Base-by-base conservation (phyloP, 2,113 vertebrate genomes). In the Puffinus mauretanicus region DNA sequence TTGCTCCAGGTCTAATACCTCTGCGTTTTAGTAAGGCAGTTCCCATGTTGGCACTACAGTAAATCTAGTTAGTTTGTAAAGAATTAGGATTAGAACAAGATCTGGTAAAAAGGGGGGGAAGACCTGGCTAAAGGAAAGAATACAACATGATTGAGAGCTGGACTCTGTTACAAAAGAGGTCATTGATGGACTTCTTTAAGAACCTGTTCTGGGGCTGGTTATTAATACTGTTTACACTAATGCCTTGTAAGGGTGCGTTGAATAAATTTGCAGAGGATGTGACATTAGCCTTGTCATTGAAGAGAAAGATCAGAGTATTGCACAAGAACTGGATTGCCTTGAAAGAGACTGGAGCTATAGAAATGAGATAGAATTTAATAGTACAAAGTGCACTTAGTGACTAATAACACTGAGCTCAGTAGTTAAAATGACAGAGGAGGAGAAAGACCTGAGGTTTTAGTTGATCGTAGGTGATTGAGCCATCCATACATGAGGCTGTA, bases 351-450 rank as follows among this genome's bases (percentile, higher is more conserved):
- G 90, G 44, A 96, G 84, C 46, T 90, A 27, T 52, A 95, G 58
- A 92, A 87, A 86, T 86, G 36, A 91, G 71, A 30, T 73, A 58
- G 89, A 94, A 87, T n/a, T 92, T 93, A 75, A 69, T 70, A 65
- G 73, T 72, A 94, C 70, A 54, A 77, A 95, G 70, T 86, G 92
- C 78, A 82, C 75, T 93, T 93, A 88, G 66, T 96, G 90, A 91
- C 92, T 95, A 96, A 94, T 92, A 91, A 77, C 62, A 61, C 58
- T 54, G 84, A 94, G 62, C 78, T 96, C 58, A 58, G 78, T 82
- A 93, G 84, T 88, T 96, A 70, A 88, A 94, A 93, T 90, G 87
- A 88, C 2, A 65, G 87, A 80, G 85, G 91, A 89, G 52, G 82
- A 95, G 58, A 95, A 80, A 86, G 87, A 88, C 92, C 58, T 1